phyloP scores from a whole-genome alignment of 2,797 vertebrate genomes.

The Varecia variegata region DNA sequence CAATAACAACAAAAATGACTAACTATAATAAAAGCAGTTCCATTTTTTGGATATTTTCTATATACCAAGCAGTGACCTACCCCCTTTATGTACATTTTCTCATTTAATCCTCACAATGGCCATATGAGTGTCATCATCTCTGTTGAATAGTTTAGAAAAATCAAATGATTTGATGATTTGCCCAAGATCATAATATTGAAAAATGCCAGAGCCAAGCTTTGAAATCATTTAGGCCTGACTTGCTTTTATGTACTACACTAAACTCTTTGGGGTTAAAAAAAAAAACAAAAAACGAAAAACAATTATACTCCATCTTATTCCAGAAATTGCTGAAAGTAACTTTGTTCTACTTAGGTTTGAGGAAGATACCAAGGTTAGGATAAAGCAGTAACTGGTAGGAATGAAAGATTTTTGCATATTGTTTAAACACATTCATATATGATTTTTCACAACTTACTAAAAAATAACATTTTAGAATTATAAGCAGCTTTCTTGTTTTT shows the following conservation, averaged over 20 bases:
- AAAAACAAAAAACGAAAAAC: background rate
- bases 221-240: background rate
- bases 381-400: background rate
- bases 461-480: slow-evolving; percentile 27
- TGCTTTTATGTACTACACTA: background rate
- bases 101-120: slow-evolving; percentile 1
- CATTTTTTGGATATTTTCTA: background rate
- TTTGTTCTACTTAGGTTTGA: background rate
- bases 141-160: slow-evolving; percentile 7
- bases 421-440: background rate
- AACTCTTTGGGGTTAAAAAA: background rate
- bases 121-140: background rate
- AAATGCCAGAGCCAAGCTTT: background rate
- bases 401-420: background rate
- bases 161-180: background rate
- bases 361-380: background rate
- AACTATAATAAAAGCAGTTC: background rate
- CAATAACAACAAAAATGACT: background rate
- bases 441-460: slow-evolving; percentile 8
- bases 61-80: background rate
- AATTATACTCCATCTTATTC: background rate
- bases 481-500: background rate
- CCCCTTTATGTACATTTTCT: background rate
- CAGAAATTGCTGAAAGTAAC: slow-evolving; percentile 22
- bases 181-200: background rate